These are phyloP conservation scores for Eupithecia insigniata DNA, from an alignment of 2,888 invertebrate genomes.

Conservation along the genomic window DNA sequence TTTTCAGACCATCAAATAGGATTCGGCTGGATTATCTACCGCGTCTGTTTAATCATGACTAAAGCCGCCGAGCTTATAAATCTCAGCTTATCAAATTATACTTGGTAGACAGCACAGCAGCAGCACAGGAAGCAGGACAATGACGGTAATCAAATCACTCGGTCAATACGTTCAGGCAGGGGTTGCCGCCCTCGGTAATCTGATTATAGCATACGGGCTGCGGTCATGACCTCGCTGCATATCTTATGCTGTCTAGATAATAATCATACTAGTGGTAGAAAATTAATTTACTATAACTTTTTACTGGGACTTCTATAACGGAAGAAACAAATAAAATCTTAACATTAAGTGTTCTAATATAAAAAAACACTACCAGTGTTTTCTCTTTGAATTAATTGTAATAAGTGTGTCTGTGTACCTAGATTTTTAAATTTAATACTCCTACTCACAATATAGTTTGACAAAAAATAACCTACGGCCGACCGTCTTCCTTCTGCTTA, in stretches of 20 bases:
- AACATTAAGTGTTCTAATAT: no score
- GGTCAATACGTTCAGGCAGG: conserved; percentile 38
- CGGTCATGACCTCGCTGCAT: conserved; percentile 49
- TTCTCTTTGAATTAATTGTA: no score
- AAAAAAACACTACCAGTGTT: no score
- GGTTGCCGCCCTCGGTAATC: conserved; percentile 49
- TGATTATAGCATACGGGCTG: conserved; percentile 53
- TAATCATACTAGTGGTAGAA: background rate
- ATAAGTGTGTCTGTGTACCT: no score
- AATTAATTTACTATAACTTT: no score
- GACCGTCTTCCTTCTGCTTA: background rate
- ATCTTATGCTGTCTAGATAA: background rate
- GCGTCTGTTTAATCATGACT: background rate
- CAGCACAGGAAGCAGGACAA: conserved; percentile 26
- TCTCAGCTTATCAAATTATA: conserved; percentile 12
- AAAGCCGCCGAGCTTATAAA: conserved; percentile 1
- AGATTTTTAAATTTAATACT: no score
- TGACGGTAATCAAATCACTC: conserved; percentile 33
- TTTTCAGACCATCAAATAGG: background rate
- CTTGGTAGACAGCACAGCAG: background rate
- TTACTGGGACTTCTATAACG: no score
- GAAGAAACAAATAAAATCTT: no score
- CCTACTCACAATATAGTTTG: no score
- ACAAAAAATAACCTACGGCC: no score
- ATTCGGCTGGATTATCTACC: background rate